Base-by-base conservation (phyloP, 2,888 invertebrate species). In the Hedychridium roseum region DNA sequence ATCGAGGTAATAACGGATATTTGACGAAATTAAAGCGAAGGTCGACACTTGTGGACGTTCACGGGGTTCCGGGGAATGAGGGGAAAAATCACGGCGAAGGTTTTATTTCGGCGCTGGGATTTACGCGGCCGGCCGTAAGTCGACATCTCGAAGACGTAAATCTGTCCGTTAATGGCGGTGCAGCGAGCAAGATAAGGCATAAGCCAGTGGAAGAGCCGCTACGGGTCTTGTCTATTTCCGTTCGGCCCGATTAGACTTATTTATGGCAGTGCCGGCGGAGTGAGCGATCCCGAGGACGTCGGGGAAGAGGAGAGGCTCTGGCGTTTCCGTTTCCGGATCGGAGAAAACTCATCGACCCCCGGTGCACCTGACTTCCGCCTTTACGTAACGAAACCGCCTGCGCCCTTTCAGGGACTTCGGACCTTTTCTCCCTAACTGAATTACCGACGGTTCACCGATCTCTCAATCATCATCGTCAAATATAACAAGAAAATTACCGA, bases 231-330 rank as follows among this genome's bases (percentile, higher is more conserved):
- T 57, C 61, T 67, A 61, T 67, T 67, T 60, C 41, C 37, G 53
- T 54, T 40, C 46, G 35, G 21, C 51, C 39, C 59, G 65, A 64
- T 67, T 60, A 57, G 61, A 41, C 51, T 59, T 65, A 58, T 65
- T 67, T 65, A 58, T 47, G 51, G 53, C 54, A 26, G 38, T 37
- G 35, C 32, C 11, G 39, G 51, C 28, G 41, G 30, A 20, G 45
- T 46, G 45, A 43, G 44, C 35, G 40, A 23, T 41, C 32, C 39
- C 14, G 23, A 32, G 35, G 30, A 37, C 26, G n/a, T n/a, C n/a
- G n/a, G 31, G 35, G 18, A 43, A 21, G 41, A 41, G 36, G 43
- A 45, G 41, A 17, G 23, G 23, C 32, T 34, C 38, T 32, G n/a
- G 23, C 34, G 18, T 55, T 65, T 62, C 57, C 64, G 54, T 45